Percentiles rank a stretch among this genome's conserved stretches.
Conservation (phyloP, 2,888 invertebrate species). For the Spatulosminthurus flaviceps region DNA sequence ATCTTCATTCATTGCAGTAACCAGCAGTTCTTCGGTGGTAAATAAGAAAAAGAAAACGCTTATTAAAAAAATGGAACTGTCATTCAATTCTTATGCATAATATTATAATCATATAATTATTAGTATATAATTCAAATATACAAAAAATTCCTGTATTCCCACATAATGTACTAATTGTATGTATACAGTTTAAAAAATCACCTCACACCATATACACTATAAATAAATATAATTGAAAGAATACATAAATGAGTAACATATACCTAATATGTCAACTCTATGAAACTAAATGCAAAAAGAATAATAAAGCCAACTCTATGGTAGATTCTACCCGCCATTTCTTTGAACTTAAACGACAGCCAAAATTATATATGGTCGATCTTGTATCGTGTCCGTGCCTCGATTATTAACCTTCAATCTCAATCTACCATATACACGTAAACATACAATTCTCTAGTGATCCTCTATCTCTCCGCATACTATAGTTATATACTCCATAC, state of each 20-base stretch:
- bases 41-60: conserved; percentile 44
- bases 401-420: too few species aligned
- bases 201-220: neutral
- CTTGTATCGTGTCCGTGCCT: too few species aligned
- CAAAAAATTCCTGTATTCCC: neutral
- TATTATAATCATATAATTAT: too few species aligned
- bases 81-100: neutral
- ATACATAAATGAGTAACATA: neutral
- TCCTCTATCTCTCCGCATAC: too few species aligned
- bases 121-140: neutral
- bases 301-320: neutral
- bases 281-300: neutral
- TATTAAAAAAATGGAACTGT: conserved; percentile 38
- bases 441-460: too few species aligned
- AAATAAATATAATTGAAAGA: neutral
- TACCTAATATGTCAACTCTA: neutral
- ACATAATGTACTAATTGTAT: too few species aligned
- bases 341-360: conserved; percentile 15
- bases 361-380: neutral
- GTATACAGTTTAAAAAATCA: too few species aligned
- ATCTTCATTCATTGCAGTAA: conserved; percentile 39
- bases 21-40: conserved; percentile 51
- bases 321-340: conserved; percentile 15
- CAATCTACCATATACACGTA: too few species aligned
- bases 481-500: too few species aligned